These are phyloP conservation scores for Corythucha ciliata DNA, from an alignment of 2,888 invertebrate species.

Conservation along the genomic window DNA sequence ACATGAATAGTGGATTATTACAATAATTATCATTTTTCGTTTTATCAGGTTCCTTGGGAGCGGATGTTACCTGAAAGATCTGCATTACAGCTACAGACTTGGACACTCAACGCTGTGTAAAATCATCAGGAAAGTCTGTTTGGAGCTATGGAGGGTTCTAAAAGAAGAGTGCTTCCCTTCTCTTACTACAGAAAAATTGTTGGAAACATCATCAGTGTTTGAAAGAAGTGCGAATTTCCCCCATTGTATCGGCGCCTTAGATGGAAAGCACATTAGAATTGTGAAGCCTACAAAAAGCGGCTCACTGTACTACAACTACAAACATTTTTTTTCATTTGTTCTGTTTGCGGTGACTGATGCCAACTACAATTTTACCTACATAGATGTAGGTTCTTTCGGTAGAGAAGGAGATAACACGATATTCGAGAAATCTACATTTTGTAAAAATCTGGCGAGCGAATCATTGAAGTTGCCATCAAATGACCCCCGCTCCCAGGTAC, in stretches of 20 bases:
- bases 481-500: no score
- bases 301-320: slow-evolving; percentile 36
- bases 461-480: slow-evolving; percentile 15
- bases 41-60: slow-evolving; percentile 23
- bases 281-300: slow-evolving; percentile 34
- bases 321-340: slow-evolving; percentile 26
- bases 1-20: no score
- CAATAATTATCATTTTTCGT: no score
- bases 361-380: slow-evolving; percentile 23
- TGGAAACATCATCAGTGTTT: slow-evolving; percentile 24
- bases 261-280: slow-evolving; percentile 37
- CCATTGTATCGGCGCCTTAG: slow-evolving; percentile 32
- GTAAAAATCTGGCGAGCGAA: slow-evolving; percentile 9
- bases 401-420: slow-evolving; percentile 17
- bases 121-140: slow-evolving; percentile 19
- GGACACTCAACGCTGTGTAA: slow-evolving; percentile 23
- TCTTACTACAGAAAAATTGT: slow-evolving; percentile 26
- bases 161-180: slow-evolving; percentile 21
- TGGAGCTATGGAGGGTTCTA: slow-evolving; percentile 10
- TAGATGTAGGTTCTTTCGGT: slow-evolving; percentile 22
- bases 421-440: slow-evolving; percentile 17
- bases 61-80: slow-evolving; percentile 19
- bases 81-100: slow-evolving; percentile 21
- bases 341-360: slow-evolving; percentile 22
- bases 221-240: slow-evolving; percentile 34